A percentile compares a stretch with the other conserved stretches of the same genome.
phyloP scores from a whole-genome alignment of 2,888 invertebrate species.

The Therioaphis trifolii region DNA sequence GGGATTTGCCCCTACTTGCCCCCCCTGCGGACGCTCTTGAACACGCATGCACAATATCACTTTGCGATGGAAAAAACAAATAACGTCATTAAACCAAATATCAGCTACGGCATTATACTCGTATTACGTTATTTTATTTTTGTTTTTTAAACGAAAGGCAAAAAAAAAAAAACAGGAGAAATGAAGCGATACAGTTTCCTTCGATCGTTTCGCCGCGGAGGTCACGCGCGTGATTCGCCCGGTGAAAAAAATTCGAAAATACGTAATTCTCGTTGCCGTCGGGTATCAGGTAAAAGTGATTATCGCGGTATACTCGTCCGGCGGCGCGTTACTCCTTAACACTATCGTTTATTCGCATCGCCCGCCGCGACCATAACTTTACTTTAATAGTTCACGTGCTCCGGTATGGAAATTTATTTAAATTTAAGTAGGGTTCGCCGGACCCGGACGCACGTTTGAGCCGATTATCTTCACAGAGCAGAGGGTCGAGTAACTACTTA shows the following conservation, averaged over 20 bases:
- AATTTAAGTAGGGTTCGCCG: slow-evolving; percentile 1
- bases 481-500: background rate
- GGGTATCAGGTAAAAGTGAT: too few species aligned
- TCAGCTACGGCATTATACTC: too few species aligned
- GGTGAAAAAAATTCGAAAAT: background rate
- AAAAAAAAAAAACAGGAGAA: background rate
- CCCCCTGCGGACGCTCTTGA: too few species aligned
- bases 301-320: too few species aligned
- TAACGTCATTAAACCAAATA: too few species aligned
- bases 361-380: background rate
- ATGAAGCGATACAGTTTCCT: background rate
- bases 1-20: too few species aligned
- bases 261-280: background rate
- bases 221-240: background rate
- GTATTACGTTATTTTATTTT: too few species aligned
- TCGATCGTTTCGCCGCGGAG: background rate
- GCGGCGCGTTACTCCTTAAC: too few species aligned
- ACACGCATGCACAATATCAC: too few species aligned
- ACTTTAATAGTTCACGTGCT: background rate
- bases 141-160: too few species aligned
- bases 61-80: too few species aligned
- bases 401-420: slow-evolving; percentile 21
- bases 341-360: too few species aligned
- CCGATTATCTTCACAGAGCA: background rate
- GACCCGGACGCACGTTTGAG: background rate